Conservation (phyloP, 2,113 vertebrate species). For the Antechinus stuartii region DNA sequence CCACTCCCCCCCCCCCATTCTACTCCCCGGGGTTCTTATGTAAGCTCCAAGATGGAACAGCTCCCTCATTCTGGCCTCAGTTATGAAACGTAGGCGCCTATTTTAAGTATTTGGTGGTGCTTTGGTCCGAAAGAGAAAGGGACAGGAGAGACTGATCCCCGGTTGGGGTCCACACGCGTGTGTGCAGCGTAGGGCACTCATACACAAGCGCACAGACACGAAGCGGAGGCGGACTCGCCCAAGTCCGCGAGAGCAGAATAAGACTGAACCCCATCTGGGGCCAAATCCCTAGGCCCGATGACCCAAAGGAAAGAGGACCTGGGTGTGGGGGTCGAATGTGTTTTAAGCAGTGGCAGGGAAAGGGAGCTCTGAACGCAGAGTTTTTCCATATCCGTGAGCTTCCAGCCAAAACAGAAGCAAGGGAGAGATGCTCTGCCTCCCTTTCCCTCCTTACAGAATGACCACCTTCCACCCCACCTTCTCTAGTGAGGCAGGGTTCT, state of each 20-base stretch:
- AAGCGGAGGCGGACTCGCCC: not conserved
- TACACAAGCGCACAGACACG: not conserved
- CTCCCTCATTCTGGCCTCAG: not conserved
- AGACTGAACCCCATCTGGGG: not conserved
- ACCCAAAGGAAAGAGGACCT: not conserved
- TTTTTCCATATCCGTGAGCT: not conserved
- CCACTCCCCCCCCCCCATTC: conserved; percentile 18
- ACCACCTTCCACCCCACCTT: not conserved
- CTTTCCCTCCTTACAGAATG: conserved; percentile 44
- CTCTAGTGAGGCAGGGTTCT: not conserved
- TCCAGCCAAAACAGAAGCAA: not conserved
- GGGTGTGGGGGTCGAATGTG: not conserved
- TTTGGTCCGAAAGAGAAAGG: conserved; percentile 38
- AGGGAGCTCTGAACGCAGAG: not conserved
- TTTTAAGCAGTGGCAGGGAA: not conserved
- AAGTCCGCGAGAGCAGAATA: not conserved
- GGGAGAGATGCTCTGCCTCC: conserved; percentile 24
- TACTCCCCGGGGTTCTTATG: conserved; percentile 18
- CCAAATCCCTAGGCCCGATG: not conserved
- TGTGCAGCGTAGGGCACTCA: not conserved
- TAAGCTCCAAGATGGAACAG: conserved; percentile 35
- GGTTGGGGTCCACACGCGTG: not conserved
- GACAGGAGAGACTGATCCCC: not conserved
- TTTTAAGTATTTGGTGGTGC: conserved; percentile 23
- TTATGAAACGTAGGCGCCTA: not conserved